Evolutionary conservation across 2,888 invertebrate species (phyloP).

Genomic region (Cataglyphis altisquamis): DNA sequence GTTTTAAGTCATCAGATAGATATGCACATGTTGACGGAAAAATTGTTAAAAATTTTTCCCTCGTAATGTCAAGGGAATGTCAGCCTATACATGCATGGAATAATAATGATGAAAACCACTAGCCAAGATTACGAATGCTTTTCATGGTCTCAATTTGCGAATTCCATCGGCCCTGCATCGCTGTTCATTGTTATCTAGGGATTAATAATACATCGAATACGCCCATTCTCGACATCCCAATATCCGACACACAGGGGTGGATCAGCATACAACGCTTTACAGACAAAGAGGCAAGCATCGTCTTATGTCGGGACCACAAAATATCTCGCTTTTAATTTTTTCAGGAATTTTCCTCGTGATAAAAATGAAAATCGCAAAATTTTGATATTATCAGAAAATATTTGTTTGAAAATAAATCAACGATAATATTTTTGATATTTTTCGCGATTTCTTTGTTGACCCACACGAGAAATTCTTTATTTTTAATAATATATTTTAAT

Average conservation of each 20-base stretch:
- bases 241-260: slow-evolving; percentile 51
- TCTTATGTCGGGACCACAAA: background rate
- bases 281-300: slow-evolving; percentile 19
- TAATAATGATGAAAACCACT: slow-evolving; percentile 62
- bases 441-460: background rate
- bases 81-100: slow-evolving; percentile 54
- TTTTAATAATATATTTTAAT: background rate
- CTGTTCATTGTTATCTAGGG: slow-evolving; percentile 77
- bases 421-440: background rate
- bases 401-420: background rate
- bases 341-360: background rate
- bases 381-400: background rate
- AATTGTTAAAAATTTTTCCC: slow-evolving; percentile 28
- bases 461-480: background rate
- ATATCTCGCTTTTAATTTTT: background rate
- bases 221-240: slow-evolving; percentile 55
- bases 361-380: slow-evolving; percentile 1
- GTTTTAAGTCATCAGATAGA: background rate
- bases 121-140: slow-evolving; percentile 74
- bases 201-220: slow-evolving; percentile 80
- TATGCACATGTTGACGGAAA: background rate
- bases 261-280: slow-evolving; percentile 43
- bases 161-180: slow-evolving; percentile 71
- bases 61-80: slow-evolving; percentile 6
- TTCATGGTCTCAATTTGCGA: slow-evolving; percentile 76